A percentile compares a stretch with the other conserved stretches of the same genome.
These are phyloP conservation scores for Chelon auratus DNA, from an alignment of 2,797 vertebrate genomes.

Conservation along the genomic window DNA sequence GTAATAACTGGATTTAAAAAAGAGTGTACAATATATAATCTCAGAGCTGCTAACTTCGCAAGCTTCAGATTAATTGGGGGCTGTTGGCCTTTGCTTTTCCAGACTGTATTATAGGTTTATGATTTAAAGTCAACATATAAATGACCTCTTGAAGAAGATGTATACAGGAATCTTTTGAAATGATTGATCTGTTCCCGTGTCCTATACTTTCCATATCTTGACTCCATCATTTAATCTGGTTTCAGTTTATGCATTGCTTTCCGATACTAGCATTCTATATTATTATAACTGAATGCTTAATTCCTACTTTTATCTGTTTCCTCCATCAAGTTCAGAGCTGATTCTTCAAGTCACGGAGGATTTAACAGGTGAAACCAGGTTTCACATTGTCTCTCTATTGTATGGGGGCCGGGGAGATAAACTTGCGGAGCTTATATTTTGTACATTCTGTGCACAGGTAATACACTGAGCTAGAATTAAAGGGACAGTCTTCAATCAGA, in stretches of 20 bases:
- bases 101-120: background rate
- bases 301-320: background rate
- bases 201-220: too few relatives aligned
- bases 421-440: slow-evolving; percentile 33
- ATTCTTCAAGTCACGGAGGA: background rate
- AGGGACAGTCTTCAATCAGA: slow-evolving; percentile 80
- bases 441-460: slow-evolving; percentile 55
- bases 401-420: background rate
- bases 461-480: slow-evolving; percentile 12
- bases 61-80: background rate
- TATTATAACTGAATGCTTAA: too few relatives aligned
- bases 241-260: background rate
- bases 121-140: background rate
- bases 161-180: background rate
- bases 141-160: background rate
- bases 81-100: too few relatives aligned
- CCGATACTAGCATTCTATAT: too few relatives aligned
- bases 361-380: background rate
- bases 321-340: background rate
- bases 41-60: background rate
- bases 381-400: slow-evolving; percentile 4
- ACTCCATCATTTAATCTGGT: background rate
- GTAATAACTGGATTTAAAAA: slow-evolving; percentile 42
- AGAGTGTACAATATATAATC: slow-evolving; percentile 46
- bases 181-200: background rate